A percentile compares a stretch with the other conserved stretches of the same genome.
Evolutionary conservation across 2,797 vertebrate genomes (phyloP).

Genomic region (Leuciscus waleckii): DNA sequence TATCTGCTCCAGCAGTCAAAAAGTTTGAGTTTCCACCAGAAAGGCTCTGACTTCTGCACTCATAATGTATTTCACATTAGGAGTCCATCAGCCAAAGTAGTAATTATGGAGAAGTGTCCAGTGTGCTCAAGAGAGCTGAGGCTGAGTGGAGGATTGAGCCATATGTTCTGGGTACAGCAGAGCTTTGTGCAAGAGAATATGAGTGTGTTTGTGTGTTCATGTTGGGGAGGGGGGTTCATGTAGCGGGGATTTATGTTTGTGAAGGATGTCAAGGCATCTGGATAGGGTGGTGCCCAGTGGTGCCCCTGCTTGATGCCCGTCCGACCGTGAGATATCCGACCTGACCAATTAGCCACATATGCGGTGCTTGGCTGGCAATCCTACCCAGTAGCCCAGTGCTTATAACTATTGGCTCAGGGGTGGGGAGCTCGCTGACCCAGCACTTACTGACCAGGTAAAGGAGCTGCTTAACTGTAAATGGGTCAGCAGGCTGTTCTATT

Average conservation of each 20-base stretch:
- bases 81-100: conserved; percentile 28
- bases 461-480: conserved; percentile 42
- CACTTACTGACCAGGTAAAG: conserved; percentile 38
- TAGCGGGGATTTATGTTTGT: conserved; percentile 65
- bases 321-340: conserved; percentile 82
- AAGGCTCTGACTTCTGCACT: not conserved
- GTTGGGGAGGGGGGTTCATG: conserved; percentile 51
- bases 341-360: conserved; percentile 85
- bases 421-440: conserved; percentile 44
- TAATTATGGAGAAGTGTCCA: conserved; percentile 57
- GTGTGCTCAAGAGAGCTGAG: conserved; percentile 51
- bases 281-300: conserved; percentile 72
- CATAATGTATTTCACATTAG: not conserved
- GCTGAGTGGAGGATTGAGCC: conserved; percentile 59
- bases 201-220: conserved; percentile 56
- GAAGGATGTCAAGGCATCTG: conserved; percentile 78
- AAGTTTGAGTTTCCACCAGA: not conserved
- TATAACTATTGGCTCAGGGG: conserved; percentile 49
- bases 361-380: conserved; percentile 70
- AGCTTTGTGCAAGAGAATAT: conserved; percentile 59
- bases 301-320: conserved; percentile 68
- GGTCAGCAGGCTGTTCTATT: conserved; percentile 43
- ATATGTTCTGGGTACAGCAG: conserved; percentile 76
- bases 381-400: conserved; percentile 50
- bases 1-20: not conserved